These are phyloP conservation scores for Pica pica DNA, from an alignment of 2,113 vertebrate species.

Conservation along the genomic window DNA sequence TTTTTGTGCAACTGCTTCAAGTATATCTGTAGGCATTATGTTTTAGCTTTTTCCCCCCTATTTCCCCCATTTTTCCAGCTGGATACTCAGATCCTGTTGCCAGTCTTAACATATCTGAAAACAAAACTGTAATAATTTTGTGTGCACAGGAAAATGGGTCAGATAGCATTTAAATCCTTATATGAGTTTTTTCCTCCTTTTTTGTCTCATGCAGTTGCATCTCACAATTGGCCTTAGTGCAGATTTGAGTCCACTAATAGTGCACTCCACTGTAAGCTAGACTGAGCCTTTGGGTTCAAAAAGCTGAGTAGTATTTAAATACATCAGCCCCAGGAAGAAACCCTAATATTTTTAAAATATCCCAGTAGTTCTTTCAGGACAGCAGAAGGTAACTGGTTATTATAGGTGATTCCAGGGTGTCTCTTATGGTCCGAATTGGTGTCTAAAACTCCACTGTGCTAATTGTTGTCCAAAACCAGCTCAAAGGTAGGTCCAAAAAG, in stretches of 20 bases:
- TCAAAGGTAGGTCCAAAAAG: background rate
- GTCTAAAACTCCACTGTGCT: background rate
- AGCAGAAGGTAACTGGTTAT: background rate
- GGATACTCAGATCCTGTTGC: background rate
- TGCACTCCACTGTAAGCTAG: background rate
- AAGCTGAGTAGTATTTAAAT: background rate
- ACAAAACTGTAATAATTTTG: background rate
- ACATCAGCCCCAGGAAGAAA: background rate
- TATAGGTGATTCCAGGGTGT: background rate
- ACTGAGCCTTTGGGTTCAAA: background rate
- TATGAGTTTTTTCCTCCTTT: background rate
- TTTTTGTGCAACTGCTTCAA: background rate
- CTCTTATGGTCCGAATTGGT: background rate
- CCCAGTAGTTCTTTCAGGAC: background rate
- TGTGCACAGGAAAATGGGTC: background rate
- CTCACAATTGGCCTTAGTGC: background rate
- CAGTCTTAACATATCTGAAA: background rate
- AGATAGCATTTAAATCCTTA: background rate
- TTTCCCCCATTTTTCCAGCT: background rate
- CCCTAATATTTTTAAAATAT: background rate
- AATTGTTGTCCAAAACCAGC: background rate
- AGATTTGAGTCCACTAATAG: background rate
- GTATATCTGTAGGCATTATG: background rate
- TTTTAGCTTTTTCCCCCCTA: accelerated
- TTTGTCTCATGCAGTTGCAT: background rate